Evolutionary conservation across 1,140 invertebrate species (phyloP).

Genomic region (Brachionus asplanchnoidis): DNA sequence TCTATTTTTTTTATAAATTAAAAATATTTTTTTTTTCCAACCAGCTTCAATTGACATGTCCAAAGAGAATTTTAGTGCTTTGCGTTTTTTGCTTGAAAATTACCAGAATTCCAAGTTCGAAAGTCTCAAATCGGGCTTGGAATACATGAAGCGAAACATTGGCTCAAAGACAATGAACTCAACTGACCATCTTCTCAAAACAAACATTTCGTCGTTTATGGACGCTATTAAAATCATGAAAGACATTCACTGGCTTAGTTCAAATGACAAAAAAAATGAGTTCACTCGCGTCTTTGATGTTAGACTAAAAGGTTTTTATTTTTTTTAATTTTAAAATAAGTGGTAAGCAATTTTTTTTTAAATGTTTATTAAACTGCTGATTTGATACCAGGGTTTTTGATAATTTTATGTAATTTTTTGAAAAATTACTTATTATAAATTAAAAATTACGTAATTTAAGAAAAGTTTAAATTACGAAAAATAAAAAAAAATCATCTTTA

Average conservation of each 20-base stretch:
- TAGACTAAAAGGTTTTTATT: neutral
- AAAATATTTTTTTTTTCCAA: neutral
- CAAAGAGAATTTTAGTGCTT: constrained; percentile 17
- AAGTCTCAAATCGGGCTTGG: neutral
- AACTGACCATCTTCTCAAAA: constrained; percentile 20
- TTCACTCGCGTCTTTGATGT: neutral
- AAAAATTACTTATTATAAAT: no score
- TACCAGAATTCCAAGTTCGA: constrained; percentile 26
- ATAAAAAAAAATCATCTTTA: no score
- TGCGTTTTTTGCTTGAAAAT: constrained; percentile 13
- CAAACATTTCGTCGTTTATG: constrained; percentile 41
- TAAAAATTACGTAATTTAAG: no score
- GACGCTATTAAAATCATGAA: constrained; percentile 41
- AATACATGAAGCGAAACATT: constrained; percentile 5
- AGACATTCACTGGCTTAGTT: constrained; percentile 17
- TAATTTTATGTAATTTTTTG: no score
- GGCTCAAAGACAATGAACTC: constrained; percentile 15
- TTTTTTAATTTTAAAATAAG: no score
- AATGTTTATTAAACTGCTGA: no score
- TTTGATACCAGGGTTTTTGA: no score
- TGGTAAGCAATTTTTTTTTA: no score
- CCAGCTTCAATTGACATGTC: constrained; percentile 35
- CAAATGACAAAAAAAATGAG: constrained; percentile 13
- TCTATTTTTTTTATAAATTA: neutral
- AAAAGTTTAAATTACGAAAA: no score